These are phyloP conservation scores for Corynorhinus townsendii DNA, from an alignment of 2,113 vertebrate species.

Conservation along the genomic window DNA sequence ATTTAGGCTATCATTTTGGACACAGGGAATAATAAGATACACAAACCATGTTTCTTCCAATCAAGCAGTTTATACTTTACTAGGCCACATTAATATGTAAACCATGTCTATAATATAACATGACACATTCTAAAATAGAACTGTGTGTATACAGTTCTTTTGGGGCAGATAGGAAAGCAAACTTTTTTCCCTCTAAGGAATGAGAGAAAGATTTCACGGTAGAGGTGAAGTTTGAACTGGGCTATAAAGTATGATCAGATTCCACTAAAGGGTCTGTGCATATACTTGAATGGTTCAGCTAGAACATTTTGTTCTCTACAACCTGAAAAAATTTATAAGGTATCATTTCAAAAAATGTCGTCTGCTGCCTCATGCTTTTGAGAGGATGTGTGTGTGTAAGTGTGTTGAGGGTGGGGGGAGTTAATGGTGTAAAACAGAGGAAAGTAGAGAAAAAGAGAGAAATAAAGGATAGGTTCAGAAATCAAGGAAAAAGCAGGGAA, in stretches of 20 bases:
- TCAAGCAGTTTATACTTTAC: not conserved
- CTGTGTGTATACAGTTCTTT: not conserved
- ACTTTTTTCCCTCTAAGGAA: not conserved
- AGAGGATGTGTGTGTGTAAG: not conserved
- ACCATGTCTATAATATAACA: not conserved
- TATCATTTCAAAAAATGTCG: not conserved
- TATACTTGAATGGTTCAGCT: not conserved
- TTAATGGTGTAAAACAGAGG: not conserved
- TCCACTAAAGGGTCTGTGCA: not conserved
- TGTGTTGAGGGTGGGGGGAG: no score
- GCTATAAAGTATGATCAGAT: not conserved
- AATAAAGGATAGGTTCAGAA: not conserved
- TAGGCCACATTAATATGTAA: not conserved
- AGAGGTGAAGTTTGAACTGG: not conserved
- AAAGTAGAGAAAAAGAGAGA: not conserved
- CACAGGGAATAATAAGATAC: not conserved
- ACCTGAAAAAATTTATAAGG: not conserved
- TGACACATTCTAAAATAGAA: not conserved
- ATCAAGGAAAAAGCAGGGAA: not conserved
- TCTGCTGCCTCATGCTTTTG: not conserved
- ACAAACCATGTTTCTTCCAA: not conserved
- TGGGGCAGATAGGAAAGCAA: not conserved
- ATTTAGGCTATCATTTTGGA: not conserved
- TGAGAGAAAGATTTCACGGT: not conserved
- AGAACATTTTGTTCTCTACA: not conserved